Evolutionary conservation across 2,113 vertebrate species (phyloP).

Genomic region (Grallaria varia): DNA sequence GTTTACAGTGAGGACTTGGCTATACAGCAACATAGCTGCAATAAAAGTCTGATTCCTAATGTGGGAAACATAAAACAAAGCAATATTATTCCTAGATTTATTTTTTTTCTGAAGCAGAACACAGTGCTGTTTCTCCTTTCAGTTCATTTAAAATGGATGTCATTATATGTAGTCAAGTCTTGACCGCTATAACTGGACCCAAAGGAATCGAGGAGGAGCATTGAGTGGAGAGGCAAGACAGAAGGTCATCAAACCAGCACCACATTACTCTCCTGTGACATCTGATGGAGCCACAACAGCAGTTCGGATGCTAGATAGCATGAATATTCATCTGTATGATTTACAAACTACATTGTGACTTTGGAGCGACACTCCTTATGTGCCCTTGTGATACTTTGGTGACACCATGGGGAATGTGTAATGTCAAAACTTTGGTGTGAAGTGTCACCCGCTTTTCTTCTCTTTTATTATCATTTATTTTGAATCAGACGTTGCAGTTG

Average conservation of each 20-base stretch:
- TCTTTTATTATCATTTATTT: not conserved
- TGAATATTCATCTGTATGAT: constrained; percentile 71
- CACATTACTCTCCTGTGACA: constrained; percentile 48
- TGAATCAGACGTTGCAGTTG: not conserved
- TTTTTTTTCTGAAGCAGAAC: not conserved
- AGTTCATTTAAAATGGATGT: constrained; percentile 23
- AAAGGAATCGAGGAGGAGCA: not conserved
- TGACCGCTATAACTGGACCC: not conserved
- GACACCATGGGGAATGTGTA: not conserved
- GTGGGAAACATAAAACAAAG: not conserved
- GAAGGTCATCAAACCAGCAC: constrained; percentile 59
- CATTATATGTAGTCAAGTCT: constrained; percentile 10
- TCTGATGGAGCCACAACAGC: constrained; percentile 59
- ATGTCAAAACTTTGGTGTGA: constrained; percentile 50
- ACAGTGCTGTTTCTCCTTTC: not conserved
- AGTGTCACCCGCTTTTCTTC: not conserved
- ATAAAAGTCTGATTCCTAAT: not conserved
- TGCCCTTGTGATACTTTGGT: not conserved
- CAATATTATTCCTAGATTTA: not conserved
- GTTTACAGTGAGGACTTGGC: not conserved
- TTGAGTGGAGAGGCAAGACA: constrained; percentile 32
- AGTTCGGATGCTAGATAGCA: constrained; percentile 28
- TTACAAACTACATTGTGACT: constrained; percentile 44
- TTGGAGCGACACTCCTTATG: constrained; percentile 38
- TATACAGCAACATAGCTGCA: not conserved